Evolutionary conservation across 2,888 invertebrate genomes (phyloP).

Genomic region (Steinernema scapterisci): DNA sequence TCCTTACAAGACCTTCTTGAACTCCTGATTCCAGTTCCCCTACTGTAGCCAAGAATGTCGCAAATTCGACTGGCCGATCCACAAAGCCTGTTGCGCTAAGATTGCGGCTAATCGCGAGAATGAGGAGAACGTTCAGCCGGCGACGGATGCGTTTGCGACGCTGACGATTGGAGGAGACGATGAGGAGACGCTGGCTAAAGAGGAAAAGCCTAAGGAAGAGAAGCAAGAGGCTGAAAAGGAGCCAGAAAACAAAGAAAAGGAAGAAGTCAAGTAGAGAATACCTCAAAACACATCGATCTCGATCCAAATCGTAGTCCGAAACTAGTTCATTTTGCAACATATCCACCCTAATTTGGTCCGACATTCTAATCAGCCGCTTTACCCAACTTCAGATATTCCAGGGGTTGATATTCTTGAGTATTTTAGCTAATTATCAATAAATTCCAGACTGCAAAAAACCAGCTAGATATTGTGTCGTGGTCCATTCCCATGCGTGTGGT

Average conservation of each 20-base stretch:
- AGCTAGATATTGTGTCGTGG: too few relatives aligned
- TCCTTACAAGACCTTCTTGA: background rate
- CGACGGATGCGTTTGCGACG: background rate
- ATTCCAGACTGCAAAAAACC: too few relatives aligned
- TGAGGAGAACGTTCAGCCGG: background rate
- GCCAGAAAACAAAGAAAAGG: background rate
- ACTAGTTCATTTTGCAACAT: too few relatives aligned
- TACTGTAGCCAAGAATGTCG: conserved; percentile 95
- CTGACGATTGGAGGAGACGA: background rate
- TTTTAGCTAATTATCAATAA: too few relatives aligned
- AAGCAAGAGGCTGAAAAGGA: background rate
- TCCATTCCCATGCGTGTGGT: too few relatives aligned
- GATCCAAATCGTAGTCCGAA: too few relatives aligned
- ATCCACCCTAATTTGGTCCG: too few relatives aligned
- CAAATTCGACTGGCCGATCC: conserved; percentile 76
- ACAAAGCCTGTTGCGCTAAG: conserved; percentile 67
- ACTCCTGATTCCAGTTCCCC: conserved; percentile 73
- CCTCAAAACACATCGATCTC: too few relatives aligned
- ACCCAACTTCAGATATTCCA: too few relatives aligned
- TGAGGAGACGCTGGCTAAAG: background rate
- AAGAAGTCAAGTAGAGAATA: background rate
- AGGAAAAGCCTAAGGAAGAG: background rate
- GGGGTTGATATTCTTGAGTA: too few relatives aligned
- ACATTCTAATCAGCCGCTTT: too few relatives aligned
- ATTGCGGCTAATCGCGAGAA: background rate